Evolutionary conservation across 2,888 invertebrate genomes (phyloP).

Genomic region (Coleophora flavipennella): DNA sequence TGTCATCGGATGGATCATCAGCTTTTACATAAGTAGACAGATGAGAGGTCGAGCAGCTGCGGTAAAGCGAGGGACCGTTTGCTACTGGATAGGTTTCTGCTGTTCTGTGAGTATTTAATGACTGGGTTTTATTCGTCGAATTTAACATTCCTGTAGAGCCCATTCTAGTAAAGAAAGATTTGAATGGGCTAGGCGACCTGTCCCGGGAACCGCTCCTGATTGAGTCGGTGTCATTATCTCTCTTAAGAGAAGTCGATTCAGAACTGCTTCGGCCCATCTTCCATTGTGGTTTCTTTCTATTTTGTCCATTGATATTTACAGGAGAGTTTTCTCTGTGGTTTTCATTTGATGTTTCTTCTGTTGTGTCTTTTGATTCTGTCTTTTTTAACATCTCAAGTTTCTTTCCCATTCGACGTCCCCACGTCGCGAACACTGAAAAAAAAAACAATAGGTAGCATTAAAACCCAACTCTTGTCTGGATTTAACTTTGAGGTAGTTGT

Average conservation of each 20-base stretch:
- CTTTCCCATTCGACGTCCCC: slow-evolving; percentile 85
- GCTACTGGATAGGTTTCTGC: slow-evolving; percentile 51
- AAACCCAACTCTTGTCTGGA: neutral
- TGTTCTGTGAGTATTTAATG: slow-evolving; percentile 47
- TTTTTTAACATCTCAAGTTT: slow-evolving; percentile 82
- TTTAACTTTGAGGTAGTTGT: too few species aligned
- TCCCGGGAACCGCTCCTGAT: slow-evolving; percentile 64
- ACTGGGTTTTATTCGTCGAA: slow-evolving; percentile 61
- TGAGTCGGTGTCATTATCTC: slow-evolving; percentile 61
- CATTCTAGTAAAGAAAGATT: slow-evolving; percentile 82
- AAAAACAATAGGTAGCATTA: slow-evolving; percentile 2
- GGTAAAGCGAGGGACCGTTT: slow-evolving; percentile 72
- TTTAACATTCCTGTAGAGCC: slow-evolving; percentile 84
- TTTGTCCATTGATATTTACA: slow-evolving; percentile 48
- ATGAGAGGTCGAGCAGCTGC: slow-evolving; percentile 85
- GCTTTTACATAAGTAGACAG: slow-evolving; percentile 83
- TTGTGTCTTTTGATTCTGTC: slow-evolving; percentile 73
- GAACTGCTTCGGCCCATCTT: slow-evolving; percentile 72
- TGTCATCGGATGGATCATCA: slow-evolving; percentile 85
- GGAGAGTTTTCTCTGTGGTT: slow-evolving; percentile 43
- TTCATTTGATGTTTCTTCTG: slow-evolving; percentile 42
- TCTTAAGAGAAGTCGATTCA: slow-evolving; percentile 57
- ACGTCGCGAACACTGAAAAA: slow-evolving; percentile 76
- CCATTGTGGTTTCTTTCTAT: slow-evolving; percentile 72
- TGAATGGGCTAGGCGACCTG: slow-evolving; percentile 77